Conservation (phyloP, 2,888 invertebrate species). For the Fragum sueziense region DNA sequence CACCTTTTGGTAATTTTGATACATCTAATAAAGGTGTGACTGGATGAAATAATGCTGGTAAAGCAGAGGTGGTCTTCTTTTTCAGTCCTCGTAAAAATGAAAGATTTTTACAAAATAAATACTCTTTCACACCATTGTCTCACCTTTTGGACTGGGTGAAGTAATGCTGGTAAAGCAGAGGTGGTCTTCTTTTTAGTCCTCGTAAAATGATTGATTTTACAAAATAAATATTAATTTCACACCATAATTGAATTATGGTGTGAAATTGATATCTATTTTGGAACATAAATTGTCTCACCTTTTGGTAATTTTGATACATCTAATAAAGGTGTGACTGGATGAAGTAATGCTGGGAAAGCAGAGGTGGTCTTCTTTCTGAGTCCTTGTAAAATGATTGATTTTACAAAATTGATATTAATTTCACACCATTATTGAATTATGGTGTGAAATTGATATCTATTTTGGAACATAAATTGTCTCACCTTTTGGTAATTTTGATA, state of each 20-base stretch:
- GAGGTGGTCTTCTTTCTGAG: constrained; percentile 84
- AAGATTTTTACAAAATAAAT: too few species aligned
- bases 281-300: too few species aligned
- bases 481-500: constrained; percentile 59
- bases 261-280: too few species aligned
- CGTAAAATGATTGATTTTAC: too few species aligned
- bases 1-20: constrained; percentile 59
- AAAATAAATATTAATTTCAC: too few species aligned
- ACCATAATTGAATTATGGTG: too few species aligned
- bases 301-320: constrained; percentile 59
- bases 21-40: constrained; percentile 85
- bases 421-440: too few species aligned
- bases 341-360: constrained; percentile 86
- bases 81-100: constrained; percentile 90
- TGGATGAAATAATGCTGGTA: constrained; percentile 87
- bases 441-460: too few species aligned
- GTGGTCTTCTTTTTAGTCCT: constrained; percentile 85
- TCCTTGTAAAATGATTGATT: constrained; percentile 88
- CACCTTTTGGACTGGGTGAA: constrained; percentile 87
- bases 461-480: too few species aligned
- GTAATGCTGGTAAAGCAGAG: constrained; percentile 85
- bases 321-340: constrained; percentile 86
- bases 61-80: constrained; percentile 83
- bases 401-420: constrained; percentile 68
- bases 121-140: too few species aligned